phyloP scores from a whole-genome alignment of 2,888 invertebrate genomes.

The Venustoraphidia nigricollis region DNA sequence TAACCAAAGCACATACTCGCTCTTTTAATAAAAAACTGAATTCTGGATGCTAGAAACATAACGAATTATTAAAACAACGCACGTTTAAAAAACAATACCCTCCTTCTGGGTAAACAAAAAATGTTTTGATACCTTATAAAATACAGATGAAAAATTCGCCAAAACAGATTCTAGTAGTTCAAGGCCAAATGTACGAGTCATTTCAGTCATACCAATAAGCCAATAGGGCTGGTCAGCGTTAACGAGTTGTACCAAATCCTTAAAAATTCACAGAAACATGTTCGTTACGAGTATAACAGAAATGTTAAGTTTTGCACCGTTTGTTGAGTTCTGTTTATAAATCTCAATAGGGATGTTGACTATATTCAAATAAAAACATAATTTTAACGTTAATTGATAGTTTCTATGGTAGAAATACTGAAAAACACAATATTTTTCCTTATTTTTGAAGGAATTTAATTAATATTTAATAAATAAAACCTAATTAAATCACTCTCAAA shows the following conservation, averaged over 20 bases:
- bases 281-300: not conserved
- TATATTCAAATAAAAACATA: no score
- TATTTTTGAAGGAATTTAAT: no score
- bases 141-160: slow-evolving; percentile 69
- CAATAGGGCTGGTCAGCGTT: slow-evolving; percentile 94
- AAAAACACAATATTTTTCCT: no score
- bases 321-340: not conserved
- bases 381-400: no score
- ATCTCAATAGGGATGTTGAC: no score
- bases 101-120: no score
- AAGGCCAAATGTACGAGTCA: slow-evolving; percentile 92
- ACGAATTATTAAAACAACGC: slow-evolving; percentile 5
- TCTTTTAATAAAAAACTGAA: slow-evolving; percentile 91
- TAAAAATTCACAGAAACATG: slow-evolving; percentile 15
- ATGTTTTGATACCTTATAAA: slow-evolving; percentile 50
- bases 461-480: no score
- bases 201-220: slow-evolving; percentile 91
- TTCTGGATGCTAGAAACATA: slow-evolving; percentile 64
- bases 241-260: slow-evolving; percentile 92
- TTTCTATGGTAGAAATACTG: no score
- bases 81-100: no score
- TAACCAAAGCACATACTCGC: slow-evolving; percentile 94
- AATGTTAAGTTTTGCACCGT: not conserved
- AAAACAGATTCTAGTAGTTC: slow-evolving; percentile 89
- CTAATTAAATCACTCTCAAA: no score